Evolutionary conservation across 2,888 invertebrate species (phyloP).

Genomic region (Nephrotoma flavescens): DNA sequence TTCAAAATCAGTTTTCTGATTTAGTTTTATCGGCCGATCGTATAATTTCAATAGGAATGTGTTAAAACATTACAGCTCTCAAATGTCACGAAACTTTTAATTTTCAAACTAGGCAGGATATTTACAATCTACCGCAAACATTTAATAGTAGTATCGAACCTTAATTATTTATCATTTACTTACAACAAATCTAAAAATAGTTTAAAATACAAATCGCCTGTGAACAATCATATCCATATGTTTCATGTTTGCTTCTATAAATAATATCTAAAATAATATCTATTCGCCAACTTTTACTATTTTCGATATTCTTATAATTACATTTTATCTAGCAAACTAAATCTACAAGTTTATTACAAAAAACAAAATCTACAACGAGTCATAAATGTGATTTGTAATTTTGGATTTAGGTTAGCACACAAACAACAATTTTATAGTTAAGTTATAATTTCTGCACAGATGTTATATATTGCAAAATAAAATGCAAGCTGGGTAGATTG

Average conservation of each 20-base stretch:
- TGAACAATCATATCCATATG: neutral
- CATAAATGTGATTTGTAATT: neutral
- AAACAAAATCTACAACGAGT: neutral
- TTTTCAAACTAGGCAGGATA: too few species aligned
- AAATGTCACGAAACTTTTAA: too few species aligned
- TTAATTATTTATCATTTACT: too few species aligned
- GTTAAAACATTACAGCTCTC: too few species aligned
- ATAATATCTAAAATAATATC: neutral
- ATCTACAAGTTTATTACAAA: neutral
- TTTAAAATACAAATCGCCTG: neutral
- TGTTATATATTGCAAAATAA: neutral
- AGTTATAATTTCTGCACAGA: neutral
- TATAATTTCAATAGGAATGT: too few species aligned
- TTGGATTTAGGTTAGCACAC: neutral
- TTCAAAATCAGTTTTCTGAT: too few species aligned
- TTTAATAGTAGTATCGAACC: too few species aligned
- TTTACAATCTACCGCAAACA: too few species aligned
- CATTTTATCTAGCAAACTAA: neutral
- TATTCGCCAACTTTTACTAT: neutral
- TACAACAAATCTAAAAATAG: neutral
- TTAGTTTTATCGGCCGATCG: too few species aligned
- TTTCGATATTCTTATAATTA: neutral
- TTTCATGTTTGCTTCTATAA: neutral
- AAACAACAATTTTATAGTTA: neutral
- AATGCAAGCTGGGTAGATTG: neutral